Conservation (phyloP, 2,888 invertebrate genomes). For the Orthosia gothica region DNA sequence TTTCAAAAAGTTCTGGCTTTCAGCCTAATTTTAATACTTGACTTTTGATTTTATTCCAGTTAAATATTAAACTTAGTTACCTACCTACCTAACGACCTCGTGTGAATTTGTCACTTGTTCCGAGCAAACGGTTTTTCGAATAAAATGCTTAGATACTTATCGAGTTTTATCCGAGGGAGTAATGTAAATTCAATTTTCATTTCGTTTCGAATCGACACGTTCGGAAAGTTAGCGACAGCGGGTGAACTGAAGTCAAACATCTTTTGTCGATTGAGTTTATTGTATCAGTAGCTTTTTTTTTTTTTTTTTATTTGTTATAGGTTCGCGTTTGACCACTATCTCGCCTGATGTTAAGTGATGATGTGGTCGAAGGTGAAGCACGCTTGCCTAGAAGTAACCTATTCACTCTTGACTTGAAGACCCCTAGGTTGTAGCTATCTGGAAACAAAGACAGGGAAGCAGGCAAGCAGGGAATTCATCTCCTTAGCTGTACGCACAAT, state of each 20-base stretch:
- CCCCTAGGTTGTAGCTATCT: no score
- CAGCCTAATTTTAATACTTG: no score
- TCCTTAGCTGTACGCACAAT: no score
- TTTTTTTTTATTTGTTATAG: no score
- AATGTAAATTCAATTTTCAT: constrained; percentile 47
- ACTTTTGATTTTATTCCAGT: not conserved
- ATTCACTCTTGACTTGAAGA: no score
- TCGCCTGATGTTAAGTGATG: no score
- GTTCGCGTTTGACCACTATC: no score
- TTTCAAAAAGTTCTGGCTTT: no score
- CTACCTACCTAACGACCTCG: constrained; percentile 30
- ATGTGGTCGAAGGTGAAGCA: no score
- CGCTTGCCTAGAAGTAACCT: no score
- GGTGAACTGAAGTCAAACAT: not conserved
- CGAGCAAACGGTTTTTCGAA: constrained; percentile 22
- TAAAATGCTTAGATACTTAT: constrained; percentile 42
- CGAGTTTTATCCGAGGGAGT: constrained; percentile 40
- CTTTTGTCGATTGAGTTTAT: constrained; percentile 14
- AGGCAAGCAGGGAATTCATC: no score
- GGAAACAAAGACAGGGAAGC: no score
- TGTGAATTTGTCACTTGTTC: constrained; percentile 30
- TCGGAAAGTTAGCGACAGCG: constrained; percentile 26
- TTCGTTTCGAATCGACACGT: constrained; percentile 17
- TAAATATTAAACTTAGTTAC: constrained; percentile 10
- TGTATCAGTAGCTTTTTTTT: not conserved